Conservation (phyloP, 2,113 vertebrate species). For the Muntiacus reevesi region DNA sequence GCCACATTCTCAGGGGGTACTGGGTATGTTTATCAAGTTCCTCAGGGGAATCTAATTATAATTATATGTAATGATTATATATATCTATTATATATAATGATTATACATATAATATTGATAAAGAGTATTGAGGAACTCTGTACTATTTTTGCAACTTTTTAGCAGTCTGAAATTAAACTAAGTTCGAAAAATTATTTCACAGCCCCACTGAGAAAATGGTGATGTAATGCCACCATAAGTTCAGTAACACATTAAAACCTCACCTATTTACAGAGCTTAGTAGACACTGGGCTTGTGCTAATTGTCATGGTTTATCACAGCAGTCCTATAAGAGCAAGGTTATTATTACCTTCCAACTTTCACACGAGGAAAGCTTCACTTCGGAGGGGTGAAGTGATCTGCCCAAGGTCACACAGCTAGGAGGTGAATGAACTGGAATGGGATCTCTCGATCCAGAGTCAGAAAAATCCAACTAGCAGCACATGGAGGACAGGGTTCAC, state of each 20-base stretch:
- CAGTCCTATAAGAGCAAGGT: not conserved
- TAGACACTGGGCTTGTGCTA: not conserved
- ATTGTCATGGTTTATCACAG: not conserved
- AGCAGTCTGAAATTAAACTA: not conserved
- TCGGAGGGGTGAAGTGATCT: not conserved
- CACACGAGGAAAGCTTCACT: not conserved
- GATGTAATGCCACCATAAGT: not conserved
- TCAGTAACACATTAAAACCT: not conserved
- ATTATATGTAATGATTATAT: not conserved
- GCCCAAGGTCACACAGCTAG: not conserved
- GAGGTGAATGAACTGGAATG: too few species aligned
- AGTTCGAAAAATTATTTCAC: not conserved
- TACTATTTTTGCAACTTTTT: not conserved
- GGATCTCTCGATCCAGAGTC: not conserved
- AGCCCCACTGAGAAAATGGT: not conserved
- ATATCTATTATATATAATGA: not conserved
- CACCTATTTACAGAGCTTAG: not conserved
- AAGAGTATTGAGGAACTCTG: not conserved
- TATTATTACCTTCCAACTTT: not conserved
- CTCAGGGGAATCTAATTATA: too few species aligned
- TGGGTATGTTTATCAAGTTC: not conserved
- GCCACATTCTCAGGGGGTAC: not conserved
- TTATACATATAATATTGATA: not conserved
- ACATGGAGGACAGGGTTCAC: accelerated
- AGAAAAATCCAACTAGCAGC: not conserved